Conservation (phyloP, 2,113 vertebrate species). For the Canis aureus region DNA sequence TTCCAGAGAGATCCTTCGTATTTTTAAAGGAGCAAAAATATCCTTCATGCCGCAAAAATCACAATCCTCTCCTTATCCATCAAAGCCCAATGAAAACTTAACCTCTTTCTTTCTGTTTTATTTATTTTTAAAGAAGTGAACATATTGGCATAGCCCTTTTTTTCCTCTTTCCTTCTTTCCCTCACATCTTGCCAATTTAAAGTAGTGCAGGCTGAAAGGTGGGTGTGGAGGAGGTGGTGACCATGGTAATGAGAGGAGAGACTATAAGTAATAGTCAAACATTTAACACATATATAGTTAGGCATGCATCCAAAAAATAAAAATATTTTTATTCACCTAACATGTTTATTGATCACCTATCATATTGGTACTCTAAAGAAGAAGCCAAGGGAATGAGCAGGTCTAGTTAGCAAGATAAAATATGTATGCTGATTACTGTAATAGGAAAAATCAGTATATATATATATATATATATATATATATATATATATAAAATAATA, state of each 20-base stretch:
- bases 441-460: background rate
- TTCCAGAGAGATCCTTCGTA: background rate
- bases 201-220: background rate
- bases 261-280: background rate
- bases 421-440: background rate
- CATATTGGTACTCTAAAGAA: background rate
- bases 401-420: background rate
- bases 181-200: background rate
- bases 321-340: background rate
- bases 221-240: background rate
- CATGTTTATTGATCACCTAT: background rate
- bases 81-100: background rate
- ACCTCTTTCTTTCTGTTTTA: background rate
- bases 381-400: background rate
- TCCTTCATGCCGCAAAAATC: background rate
- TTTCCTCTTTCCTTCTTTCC: background rate
- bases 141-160: background rate
- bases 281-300: background rate
- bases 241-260: background rate
- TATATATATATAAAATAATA: background rate
- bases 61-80: background rate
- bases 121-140: background rate
- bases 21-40: conserved; percentile 14
- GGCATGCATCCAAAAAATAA: background rate
- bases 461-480: background rate